Evolutionary conservation across 2,888 invertebrate species (phyloP).

Genomic region (Diarsia dahlii): DNA sequence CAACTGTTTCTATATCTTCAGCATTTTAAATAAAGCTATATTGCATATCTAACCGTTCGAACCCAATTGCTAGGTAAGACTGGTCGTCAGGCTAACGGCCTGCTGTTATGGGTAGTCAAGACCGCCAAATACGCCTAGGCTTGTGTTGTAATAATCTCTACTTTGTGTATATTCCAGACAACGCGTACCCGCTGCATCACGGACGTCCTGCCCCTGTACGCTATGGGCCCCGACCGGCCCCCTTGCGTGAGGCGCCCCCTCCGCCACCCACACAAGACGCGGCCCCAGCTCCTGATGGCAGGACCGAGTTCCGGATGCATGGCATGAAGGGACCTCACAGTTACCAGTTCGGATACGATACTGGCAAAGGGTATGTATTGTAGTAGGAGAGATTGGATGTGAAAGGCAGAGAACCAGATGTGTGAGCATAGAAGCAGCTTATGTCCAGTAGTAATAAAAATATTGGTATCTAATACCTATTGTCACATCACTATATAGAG

Average conservation of each 20-base stretch:
- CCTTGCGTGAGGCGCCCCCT: slow-evolving; percentile 71
- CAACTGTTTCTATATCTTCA: background rate
- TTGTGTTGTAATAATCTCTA: background rate
- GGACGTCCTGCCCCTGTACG: slow-evolving; percentile 71
- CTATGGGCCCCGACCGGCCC: slow-evolving; percentile 73
- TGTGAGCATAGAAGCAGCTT: background rate
- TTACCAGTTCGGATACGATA: slow-evolving; percentile 96
- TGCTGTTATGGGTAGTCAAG: background rate
- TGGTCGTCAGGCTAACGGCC: background rate
- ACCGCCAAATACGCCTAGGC: background rate
- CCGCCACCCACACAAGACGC: slow-evolving; percentile 69
- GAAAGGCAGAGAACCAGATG: background rate
- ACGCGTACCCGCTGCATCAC: slow-evolving; percentile 73
- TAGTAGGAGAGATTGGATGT: background rate
- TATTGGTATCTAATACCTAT: background rate
- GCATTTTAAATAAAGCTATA: background rate
- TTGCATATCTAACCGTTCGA: background rate
- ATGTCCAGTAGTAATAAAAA: background rate
- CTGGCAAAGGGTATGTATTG: slow-evolving; percentile 93
- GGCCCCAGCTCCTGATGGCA: slow-evolving; percentile 81
- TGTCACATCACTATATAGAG: no score
- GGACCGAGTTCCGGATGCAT: slow-evolving; percentile 95
- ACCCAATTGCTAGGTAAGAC: background rate
- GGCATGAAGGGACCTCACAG: slow-evolving; percentile 95
- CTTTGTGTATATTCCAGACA: slow-evolving; percentile 69